Evolutionary conservation across 2,888 invertebrate species (phyloP), one percentile per base, ranked within the genome.

Genomic region (Salticus scenicus): DNA sequence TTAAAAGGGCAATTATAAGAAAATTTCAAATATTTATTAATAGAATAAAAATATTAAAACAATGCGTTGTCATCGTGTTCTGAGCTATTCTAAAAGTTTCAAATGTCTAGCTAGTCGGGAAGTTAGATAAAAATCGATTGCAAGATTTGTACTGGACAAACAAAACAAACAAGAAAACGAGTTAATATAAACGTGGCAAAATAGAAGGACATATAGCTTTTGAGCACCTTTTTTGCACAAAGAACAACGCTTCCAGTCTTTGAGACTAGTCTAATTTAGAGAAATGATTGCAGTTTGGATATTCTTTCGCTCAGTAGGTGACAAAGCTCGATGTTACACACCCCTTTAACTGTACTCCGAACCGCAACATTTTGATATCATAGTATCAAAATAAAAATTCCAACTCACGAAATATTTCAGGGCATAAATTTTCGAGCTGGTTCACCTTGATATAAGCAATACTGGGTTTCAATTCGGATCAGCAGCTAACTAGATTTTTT

Each of bases 181-280:
- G n/a, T n/a, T n/a, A n/a, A n/a, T n/a, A n/a, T n/a, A n/a, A n/a
- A n/a, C n/a, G n/a, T n/a, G n/a, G n/a, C n/a, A n/a, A n/a, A n/a
- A n/a, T n/a, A n/a, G n/a, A n/a, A n/a, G n/a, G n/a, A n/a, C n/a
- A n/a, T n/a, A n/a, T n/a, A n/a, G n/a, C n/a, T n/a, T n/a, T n/a
- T n/a, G n/a, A n/a, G n/a, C n/a, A n/a, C n/a, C n/a, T 69, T 4
- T 31, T 31, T 76, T 31, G 20, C 83, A 67, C 30, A 69, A 77
- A 57, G 8, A 37, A 51, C 67, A 31, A 70, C 30, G 28, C 42
- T 17, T 20, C 51, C 72, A 78, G 67, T 47, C 41, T 24, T 33
- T 47, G 63, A 10, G 27, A 66, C 72, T 77, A 84, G 27, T 77
- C 83, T 83, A 84, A 67, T 77, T 83, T 33, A 77, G 72, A 84